Percentiles rank a stretch among this genome's conserved stretches.
Conservation (phyloP, 1,140 invertebrate genomes). For the Solenopsis fugax region DNA sequence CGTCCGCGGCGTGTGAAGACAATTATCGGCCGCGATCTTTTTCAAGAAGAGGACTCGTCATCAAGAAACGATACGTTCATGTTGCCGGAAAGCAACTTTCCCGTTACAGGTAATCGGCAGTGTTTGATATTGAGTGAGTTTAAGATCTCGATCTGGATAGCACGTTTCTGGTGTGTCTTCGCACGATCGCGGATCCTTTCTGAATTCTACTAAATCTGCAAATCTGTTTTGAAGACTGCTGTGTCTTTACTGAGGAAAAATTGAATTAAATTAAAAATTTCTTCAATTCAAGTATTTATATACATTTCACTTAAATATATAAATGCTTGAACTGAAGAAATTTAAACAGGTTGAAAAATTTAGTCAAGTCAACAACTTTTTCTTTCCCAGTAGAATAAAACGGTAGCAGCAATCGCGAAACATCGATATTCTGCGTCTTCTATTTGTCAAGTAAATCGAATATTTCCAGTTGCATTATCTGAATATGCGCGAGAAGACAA, state of each 20-base stretch:
- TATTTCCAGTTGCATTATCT: background rate
- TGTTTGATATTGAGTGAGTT: background rate
- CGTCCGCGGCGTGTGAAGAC: background rate
- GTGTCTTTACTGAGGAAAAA: background rate
- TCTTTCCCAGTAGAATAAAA: background rate
- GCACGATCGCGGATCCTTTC: background rate
- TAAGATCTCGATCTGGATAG: conserved; percentile 14
- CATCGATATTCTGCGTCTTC: background rate
- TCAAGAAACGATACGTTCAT: conserved; percentile 77
- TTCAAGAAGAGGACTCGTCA: conserved; percentile 41
- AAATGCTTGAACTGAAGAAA: no score
- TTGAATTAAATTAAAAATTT: no score
- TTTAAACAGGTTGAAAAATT: no score
- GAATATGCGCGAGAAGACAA: background rate
- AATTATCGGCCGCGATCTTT: background rate
- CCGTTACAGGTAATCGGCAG: conserved; percentile 84
- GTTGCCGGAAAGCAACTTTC: conserved; percentile 86
- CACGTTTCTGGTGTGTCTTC: background rate
- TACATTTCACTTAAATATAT: no score
- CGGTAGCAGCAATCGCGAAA: background rate
- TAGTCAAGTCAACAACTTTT: no score
- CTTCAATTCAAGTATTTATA: no score
- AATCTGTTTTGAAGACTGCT: background rate
- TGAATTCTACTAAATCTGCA: background rate
- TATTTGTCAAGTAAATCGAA: background rate